Conservation (phyloP, 2,113 vertebrate genomes). For the Canis aureus region DNA sequence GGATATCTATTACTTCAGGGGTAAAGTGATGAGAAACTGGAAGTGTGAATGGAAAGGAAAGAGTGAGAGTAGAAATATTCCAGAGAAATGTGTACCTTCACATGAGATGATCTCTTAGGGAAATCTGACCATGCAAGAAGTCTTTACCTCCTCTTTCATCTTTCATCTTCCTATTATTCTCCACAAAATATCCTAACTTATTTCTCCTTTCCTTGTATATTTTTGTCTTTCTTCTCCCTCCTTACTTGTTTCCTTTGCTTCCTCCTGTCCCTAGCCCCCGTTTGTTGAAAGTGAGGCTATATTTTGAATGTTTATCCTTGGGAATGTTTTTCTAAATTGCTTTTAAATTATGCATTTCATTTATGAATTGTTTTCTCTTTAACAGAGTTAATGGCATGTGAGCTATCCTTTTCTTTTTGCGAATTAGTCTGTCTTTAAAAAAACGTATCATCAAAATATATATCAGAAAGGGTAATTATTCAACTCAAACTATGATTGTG, state of each 20-base stretch:
- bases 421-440: slow-evolving; percentile 72
- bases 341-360: slow-evolving; percentile 81
- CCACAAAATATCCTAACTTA: too few species aligned
- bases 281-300: slow-evolving; percentile 58
- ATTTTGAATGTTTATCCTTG: slow-evolving; percentile 65
- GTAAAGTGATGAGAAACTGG: neutral
- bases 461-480: slow-evolving; percentile 81
- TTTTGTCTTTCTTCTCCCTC: neutral
- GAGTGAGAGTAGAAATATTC: neutral
- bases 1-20: neutral
- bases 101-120: neutral
- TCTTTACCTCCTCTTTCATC: rapidly evolving
- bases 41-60: neutral
- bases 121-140: neutral
- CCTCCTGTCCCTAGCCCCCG: neutral
- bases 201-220: neutral
- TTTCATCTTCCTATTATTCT: neutral
- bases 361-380: slow-evolving; percentile 81
- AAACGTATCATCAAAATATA: slow-evolving; percentile 78
- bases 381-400: slow-evolving; percentile 81
- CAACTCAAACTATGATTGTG: slow-evolving; percentile 78
- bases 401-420: slow-evolving; percentile 72
- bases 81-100: neutral
- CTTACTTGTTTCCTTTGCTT: neutral
- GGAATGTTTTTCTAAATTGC: slow-evolving; percentile 79